phyloP scores from a whole-genome alignment of 1,140 invertebrate genomes.

The Drosophila bocqueti region DNA sequence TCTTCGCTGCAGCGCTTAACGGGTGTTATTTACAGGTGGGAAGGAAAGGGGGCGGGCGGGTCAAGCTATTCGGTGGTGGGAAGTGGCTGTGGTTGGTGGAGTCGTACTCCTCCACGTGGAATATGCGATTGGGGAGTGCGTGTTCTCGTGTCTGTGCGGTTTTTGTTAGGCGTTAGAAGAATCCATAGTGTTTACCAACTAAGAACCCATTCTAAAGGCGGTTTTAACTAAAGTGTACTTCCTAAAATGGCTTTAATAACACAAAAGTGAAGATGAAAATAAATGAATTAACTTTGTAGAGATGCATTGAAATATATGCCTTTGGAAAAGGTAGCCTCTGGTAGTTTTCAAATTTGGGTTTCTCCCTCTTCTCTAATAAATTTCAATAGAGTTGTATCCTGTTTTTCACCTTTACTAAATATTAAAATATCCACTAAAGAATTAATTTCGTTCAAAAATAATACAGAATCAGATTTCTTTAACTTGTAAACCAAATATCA shows the following conservation, averaged over 20 bases:
- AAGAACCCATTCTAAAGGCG: not conserved
- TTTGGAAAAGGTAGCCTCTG: not conserved
- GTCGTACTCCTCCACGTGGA: constrained; percentile 3
- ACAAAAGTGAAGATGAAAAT: not conserved
- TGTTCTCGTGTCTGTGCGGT: constrained; percentile 25
- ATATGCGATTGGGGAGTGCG: constrained; percentile 12
- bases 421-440: no score
- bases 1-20: constrained; percentile 50
- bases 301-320: not conserved
- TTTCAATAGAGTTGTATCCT: no score
- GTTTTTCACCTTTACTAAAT: not conserved
- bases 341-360: no score
- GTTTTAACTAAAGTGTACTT: not conserved
- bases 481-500: not conserved
- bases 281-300: not conserved
- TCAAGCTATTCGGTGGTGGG: constrained; percentile 13
- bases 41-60: constrained; percentile 1
- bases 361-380: not conserved
- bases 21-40: constrained; percentile 66
- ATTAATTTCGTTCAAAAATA: no score
- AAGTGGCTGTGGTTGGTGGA: constrained; percentile 14
- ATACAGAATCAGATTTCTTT: not conserved
- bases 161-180: constrained; percentile 22
- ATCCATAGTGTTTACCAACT: not conserved
- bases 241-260: not conserved